Base-by-base conservation (phyloP, 1,140 invertebrate genomes). In the Lycorma delicatula region DNA sequence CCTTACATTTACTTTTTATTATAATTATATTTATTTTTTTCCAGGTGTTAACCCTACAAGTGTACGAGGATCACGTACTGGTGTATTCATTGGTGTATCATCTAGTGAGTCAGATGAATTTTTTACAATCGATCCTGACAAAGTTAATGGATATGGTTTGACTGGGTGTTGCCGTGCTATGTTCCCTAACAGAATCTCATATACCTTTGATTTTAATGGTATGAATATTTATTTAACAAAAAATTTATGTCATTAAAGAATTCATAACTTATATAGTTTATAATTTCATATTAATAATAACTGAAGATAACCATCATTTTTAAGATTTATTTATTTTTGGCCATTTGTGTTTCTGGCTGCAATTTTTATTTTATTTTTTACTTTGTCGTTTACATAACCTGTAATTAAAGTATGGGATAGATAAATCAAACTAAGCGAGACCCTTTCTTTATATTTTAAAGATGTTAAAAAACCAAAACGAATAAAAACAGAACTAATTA, bases 141-240 rank as follows among this genome's bases (percentile, higher is more conserved):
- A 80, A 65, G 81, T 93, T 1, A 92, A 87, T 68, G 94, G 95
- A 53, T 98, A 98, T 74, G 90, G 85, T 28, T 76, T 98, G 61
- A 94, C 89, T 2, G 95, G 95, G 22, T 95, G 92, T 72, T 86
- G 86, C 51, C 78, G 90, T 36, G 89, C 93, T 25, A 98, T 98
- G 94, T 96, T 98, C 72, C 82, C 93, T 34, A 98, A 98, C 72
- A 82, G 96, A 67, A 81, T 98, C 29, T 97, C 93, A 0, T 98
- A 86, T 75, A 87, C 92, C 9, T 98, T 97, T 74, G 93, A 98
- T 67, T 90, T 97, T 58, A 86, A 41, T 47, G 62, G 62, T 63
- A 53, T 26, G 41, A 22, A 23, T 13, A 44, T 44, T 18, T 7
- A n/a, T n/a, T n/a, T n/a, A n/a, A n/a, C n/a, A n/a, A n/a, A n/a